Conservation (phyloP, 1,140 invertebrate species). For the Zaprionus tsacasi region DNA sequence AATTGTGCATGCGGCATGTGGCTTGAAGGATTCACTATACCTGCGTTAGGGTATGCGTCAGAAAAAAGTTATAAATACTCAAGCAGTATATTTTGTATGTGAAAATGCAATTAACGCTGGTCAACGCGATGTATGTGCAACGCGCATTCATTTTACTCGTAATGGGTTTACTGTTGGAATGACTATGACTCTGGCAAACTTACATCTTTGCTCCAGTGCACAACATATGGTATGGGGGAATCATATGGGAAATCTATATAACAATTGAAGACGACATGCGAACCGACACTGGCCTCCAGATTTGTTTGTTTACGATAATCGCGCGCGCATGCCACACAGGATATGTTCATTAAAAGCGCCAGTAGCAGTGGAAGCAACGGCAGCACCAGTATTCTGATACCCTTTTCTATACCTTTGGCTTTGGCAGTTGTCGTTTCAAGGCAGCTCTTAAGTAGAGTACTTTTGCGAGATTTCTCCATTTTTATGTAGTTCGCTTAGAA, state of each 20-base stretch:
- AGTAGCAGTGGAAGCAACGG: constrained; percentile 26
- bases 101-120: constrained; percentile 14
- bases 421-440: constrained; percentile 31
- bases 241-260: constrained; percentile 95
- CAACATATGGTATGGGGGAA: constrained; percentile 93
- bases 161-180: constrained; percentile 43
- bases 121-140: constrained; percentile 5
- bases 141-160: background rate
- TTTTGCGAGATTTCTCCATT: constrained; percentile 8
- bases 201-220: constrained; percentile 96
- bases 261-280: constrained; percentile 94
- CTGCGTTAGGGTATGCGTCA: background rate
- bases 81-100: background rate
- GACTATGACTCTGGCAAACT: constrained; percentile 74
- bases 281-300: constrained; percentile 92
- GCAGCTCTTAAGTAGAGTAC: constrained; percentile 9
- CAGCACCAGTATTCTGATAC: constrained; percentile 6
- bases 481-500: background rate
- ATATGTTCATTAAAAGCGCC: constrained; percentile 67
- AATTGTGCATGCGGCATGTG: background rate
- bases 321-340: constrained; percentile 72
- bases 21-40: background rate
- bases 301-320: constrained; percentile 87
- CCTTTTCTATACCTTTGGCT: constrained; percentile 14
- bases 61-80: constrained; percentile 4